Percentiles rank a stretch among this genome's conserved stretches.
Evolutionary conservation across 1,140 invertebrate species (phyloP).

Genomic region (Arctopsyche grandis): DNA sequence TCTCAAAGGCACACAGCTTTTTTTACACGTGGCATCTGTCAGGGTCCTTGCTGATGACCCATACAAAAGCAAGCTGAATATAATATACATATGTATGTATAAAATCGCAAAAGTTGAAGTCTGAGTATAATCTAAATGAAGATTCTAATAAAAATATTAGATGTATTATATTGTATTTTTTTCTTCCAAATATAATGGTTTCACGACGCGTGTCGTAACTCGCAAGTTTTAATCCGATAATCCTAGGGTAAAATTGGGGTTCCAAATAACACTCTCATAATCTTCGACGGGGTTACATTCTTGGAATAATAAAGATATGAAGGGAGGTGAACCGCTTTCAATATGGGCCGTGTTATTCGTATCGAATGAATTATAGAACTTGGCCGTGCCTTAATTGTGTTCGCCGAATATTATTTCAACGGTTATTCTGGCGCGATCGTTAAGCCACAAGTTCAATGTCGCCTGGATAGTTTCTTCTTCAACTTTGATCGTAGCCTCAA

Average conservation of each 20-base stretch:
- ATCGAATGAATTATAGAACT: conserved; percentile 12
- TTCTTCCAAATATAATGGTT: background rate
- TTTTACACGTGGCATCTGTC: too few relatives aligned
- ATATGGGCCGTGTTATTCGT: conserved; percentile 4
- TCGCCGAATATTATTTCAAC: background rate
- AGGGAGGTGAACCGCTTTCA: background rate
- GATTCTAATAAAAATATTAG: too few relatives aligned
- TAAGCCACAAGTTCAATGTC: conserved; percentile 10
- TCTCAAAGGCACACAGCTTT: too few relatives aligned
- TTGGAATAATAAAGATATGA: conserved; percentile 31
- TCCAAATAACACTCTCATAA: conserved; percentile 21
- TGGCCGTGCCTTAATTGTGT: background rate
- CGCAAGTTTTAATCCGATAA: conserved; percentile 7
- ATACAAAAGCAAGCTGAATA: too few relatives aligned
- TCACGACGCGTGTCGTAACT: background rate
- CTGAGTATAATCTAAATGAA: too few relatives aligned
- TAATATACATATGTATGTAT: too few relatives aligned
- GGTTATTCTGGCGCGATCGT: background rate
- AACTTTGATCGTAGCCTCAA: too few relatives aligned
- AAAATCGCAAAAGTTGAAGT: too few relatives aligned
- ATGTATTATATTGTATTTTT: too few relatives aligned
- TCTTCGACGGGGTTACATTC: conserved; percentile 5
- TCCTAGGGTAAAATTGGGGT: background rate
- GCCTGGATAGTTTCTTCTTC: background rate
- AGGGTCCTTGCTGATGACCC: too few relatives aligned